These are phyloP conservation scores for Cricetomys ansorgei DNA, from an alignment of 2,113 vertebrate genomes.

Conservation along the genomic window DNA sequence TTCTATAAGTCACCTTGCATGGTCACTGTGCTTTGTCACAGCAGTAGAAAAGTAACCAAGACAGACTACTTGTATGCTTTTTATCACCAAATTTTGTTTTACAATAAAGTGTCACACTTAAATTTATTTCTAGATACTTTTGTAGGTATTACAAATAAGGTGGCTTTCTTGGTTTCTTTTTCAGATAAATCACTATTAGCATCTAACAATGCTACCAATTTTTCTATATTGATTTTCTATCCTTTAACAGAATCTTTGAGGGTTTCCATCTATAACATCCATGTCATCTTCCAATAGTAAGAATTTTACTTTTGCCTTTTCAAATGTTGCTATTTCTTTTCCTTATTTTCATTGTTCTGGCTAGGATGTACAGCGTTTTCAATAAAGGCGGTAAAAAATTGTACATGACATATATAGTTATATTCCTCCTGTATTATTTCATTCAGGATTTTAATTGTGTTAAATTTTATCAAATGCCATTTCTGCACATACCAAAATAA, in stretches of 20 bases:
- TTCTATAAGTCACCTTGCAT: neutral
- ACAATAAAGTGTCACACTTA: neutral
- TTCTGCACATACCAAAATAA: neutral
- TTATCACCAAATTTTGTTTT: neutral
- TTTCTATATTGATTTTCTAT: neutral
- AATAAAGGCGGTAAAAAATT: neutral
- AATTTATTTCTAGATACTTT: neutral
- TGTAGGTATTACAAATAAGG: neutral
- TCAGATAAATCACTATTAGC: neutral
- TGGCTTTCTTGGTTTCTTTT: neutral
- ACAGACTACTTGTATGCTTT: neutral
- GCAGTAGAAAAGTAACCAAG: neutral
- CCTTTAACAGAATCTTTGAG: neutral
- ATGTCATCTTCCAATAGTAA: neutral
- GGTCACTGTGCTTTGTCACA: neutral
- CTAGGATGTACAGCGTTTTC: neutral
- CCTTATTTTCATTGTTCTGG: neutral
- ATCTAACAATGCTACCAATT: neutral
- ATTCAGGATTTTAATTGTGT: neutral
- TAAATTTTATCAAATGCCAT: neutral
- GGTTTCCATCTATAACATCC: neutral
- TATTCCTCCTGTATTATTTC: neutral
- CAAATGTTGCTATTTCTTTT: neutral
- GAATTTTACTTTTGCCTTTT: neutral
- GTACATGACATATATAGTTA: neutral